phyloP scores from a whole-genome alignment of 2,888 invertebrate species.

The Lysandra bellargus region DNA sequence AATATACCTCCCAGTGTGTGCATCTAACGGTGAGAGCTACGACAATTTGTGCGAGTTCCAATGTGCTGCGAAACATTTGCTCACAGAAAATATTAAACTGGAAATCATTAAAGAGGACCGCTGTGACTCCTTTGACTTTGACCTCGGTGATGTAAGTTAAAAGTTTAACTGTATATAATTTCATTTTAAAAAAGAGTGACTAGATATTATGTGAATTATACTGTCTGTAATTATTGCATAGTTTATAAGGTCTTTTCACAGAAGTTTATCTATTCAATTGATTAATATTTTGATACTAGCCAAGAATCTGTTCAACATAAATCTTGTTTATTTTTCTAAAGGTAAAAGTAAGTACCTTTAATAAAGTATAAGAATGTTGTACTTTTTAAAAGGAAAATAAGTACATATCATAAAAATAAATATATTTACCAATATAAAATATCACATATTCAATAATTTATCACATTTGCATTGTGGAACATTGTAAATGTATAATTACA shows the following conservation, averaged over 20 bases:
- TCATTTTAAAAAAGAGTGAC: neutral
- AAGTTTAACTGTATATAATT: neutral
- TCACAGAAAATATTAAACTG: constrained; percentile 38
- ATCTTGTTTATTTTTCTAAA: no score
- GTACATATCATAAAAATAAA: neutral
- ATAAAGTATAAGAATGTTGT: neutral
- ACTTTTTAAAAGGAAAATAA: neutral
- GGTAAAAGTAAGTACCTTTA: no score
- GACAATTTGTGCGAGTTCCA: constrained; percentile 65
- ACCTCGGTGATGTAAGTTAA: constrained; percentile 6
- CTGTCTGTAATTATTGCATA: no score
- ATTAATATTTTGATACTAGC: no score
- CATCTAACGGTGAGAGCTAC: constrained; percentile 58
- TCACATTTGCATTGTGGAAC: neutral
- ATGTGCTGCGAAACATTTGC: constrained; percentile 49
- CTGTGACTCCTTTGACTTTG: constrained; percentile 45
- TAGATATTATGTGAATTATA: neutral
- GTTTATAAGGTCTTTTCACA: no score
- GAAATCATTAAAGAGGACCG: constrained; percentile 41
- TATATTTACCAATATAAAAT: constrained; percentile 7
- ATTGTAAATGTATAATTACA: neutral
- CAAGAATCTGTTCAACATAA: no score
- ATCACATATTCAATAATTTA: neutral
- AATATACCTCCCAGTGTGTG: constrained; percentile 69
- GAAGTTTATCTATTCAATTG: no score